Base-by-base conservation (phyloP, 53 echinoderm and acorn worm species). In the Echinometra lucunter region DNA sequence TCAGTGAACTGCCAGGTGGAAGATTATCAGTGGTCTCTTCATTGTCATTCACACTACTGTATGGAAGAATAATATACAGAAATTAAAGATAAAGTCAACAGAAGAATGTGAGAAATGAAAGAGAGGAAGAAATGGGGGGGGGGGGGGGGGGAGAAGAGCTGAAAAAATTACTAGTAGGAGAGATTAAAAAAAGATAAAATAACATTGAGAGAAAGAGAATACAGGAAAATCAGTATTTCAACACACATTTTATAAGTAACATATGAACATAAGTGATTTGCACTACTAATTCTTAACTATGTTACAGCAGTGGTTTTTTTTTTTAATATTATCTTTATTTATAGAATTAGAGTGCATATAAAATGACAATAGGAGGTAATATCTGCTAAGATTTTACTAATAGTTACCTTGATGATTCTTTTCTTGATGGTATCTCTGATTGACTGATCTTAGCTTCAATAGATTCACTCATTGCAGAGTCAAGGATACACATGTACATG, bases 401-500 rank as follows among this genome's bases (percentile, higher is more conserved):
- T 53, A 53, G 55, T 9, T 45, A 96, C 96, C 95, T 95, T 49
- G 93, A 90, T 28, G 67, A 45, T 63, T 66, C 92, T 66, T 95
- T 92, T 44, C 93, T 85, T 42, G 92, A 91, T 34, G 37, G 69
- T 15, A 5, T 17, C 35, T 30, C 47, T 49, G 88, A 69, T 19
- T 91, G 47, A 69, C 27, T 74, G 56, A 90, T 70, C 40, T 90
- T 90, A 18, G 90, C 58, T 28, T 95, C 89, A 58, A 90, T 38
- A 13, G 70, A 96, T 88, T 98, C 98, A 94, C 97, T 97, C 91
- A 97, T 93, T 12, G 98, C 97, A 12, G 98, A 95, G 94, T 98
- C 98, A n/a, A 97, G 95, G 66, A 98, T 96, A 74, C 98, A 98
- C 49, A 98, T 45, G 57, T 96, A 95, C 95, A 97, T 96, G 17